A percentile compares a stretch with the other conserved stretches of the same genome.
phyloP scores from a whole-genome alignment of 2,797 vertebrate species.

The Toxotes lorentzi region DNA sequence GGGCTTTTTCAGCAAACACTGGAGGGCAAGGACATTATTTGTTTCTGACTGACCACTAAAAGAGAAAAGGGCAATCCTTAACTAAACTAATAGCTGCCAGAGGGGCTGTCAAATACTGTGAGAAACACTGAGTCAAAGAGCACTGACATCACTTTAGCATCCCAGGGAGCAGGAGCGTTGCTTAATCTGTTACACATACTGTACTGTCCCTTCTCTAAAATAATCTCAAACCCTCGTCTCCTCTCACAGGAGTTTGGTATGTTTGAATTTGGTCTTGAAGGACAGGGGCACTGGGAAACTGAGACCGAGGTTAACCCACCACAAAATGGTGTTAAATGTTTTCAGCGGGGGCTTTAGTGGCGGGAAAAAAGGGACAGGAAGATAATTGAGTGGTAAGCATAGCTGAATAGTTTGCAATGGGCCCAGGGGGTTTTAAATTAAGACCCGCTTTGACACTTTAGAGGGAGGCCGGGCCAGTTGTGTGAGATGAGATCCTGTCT shows the following conservation, averaged over 20 bases:
- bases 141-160: constrained; percentile 44
- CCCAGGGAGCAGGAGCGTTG: constrained; percentile 22
- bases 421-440: constrained; percentile 80
- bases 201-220: constrained; percentile 14
- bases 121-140: constrained; percentile 55
- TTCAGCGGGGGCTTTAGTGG: constrained; percentile 66
- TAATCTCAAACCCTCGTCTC: constrained; percentile 19
- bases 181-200: constrained; percentile 36
- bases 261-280: constrained; percentile 50
- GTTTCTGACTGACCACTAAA: constrained; percentile 72
- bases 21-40: constrained; percentile 72
- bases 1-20: constrained; percentile 67
- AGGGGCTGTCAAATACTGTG: constrained; percentile 63
- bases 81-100: constrained; percentile 72
- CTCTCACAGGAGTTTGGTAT: constrained; percentile 30
- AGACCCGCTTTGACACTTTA: constrained; percentile 79
- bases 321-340: constrained; percentile 59
- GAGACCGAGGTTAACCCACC: constrained; percentile 51
- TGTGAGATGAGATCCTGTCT: constrained; percentile 76
- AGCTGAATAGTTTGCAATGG: constrained; percentile 70
- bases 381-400: constrained; percentile 84
- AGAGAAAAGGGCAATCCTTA: constrained; percentile 61
- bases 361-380: constrained; percentile 64
- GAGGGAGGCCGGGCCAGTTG: constrained; percentile 68
- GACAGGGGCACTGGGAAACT: constrained; percentile 45